Base-by-base conservation (phyloP, 2,888 invertebrate genomes). In the Athalia rosae region DNA sequence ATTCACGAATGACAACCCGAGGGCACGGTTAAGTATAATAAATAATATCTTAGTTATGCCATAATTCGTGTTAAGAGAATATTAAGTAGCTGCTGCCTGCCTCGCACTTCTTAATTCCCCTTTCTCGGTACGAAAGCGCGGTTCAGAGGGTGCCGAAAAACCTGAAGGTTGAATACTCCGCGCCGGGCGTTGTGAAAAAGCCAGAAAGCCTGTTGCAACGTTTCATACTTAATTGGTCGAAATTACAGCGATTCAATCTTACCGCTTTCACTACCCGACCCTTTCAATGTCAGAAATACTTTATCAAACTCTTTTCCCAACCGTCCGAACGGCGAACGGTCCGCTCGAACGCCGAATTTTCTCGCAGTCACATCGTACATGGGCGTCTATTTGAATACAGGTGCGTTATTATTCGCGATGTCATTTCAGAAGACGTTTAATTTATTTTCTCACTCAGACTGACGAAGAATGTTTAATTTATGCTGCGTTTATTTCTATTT, bases 241-340 rank as follows among this genome's bases (percentile, higher is more conserved):
- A 76, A 66, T 76, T 76, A 76, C 76, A 58, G 41, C 43, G 63
- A 56, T 56, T 76, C 62, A 76, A 76, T 67, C 76, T 41, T 43
- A 62, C 50, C 67, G 56, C 50, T 13, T 66, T 56, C 4, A 7
- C 47, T 58, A 64, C 76, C 69, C 63, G 6, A 61, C 59, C 76
- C 78, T 69, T 58, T 64, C 64, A 71, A 77, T 79, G 77, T 76
- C 78, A 13, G 47, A 47, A 45, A 4, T 15, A 9, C 64, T 43
- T 41, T 6, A 43, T 62, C 43, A 62, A 41, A 5, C 8, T 15
- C 15, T 64, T 7, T 45, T 11, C 15, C 3, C 13, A 47, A 64
- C 47, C n/a, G 45, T 64, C n/a, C 15, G 0, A 15, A 64, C 64
- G 5, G 9, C 28, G 28, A 28, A 28, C 28, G 28, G 28, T 2